Conservation (phyloP, 1,140 invertebrate genomes). For the Drosophila subobscura region DNA sequence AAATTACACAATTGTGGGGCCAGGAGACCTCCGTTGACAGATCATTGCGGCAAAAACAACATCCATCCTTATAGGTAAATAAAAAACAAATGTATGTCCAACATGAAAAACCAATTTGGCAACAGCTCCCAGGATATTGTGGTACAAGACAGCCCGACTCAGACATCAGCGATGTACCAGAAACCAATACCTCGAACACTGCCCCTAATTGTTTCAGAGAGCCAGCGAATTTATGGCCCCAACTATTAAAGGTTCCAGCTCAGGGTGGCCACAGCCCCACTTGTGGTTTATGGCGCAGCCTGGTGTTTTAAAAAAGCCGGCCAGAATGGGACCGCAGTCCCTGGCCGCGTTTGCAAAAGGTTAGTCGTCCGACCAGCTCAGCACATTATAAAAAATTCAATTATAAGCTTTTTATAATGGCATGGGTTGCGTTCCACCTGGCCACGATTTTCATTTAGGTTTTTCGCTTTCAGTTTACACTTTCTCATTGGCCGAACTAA, state of each 20-base stretch:
- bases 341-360: not conserved
- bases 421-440: slow-evolving; percentile 46
- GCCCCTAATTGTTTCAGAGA: slow-evolving; percentile 64
- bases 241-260: slow-evolving; percentile 45
- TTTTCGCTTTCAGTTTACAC: not conserved
- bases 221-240: slow-evolving; percentile 63
- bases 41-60: slow-evolving; percentile 54
- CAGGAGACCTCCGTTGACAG: slow-evolving; percentile 56
- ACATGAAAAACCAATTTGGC: slow-evolving; percentile 57
- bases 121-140: not conserved
- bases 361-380: slow-evolving; percentile 37
- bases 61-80: slow-evolving; percentile 37
- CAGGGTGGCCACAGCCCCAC: slow-evolving; percentile 12
- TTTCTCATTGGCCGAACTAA: no score
- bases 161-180: slow-evolving; percentile 63
- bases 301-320: slow-evolving; percentile 11
- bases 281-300: slow-evolving; percentile 53
- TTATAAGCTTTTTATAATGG: slow-evolving; percentile 71
- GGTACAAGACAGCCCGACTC: no score
- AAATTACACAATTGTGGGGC: slow-evolving; percentile 64
- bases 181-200: slow-evolving; percentile 59
- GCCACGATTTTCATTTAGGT: not conserved
- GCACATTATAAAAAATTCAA: slow-evolving; percentile 77
- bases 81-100: slow-evolving; percentile 62
- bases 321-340: slow-evolving; percentile 11